Evolutionary conservation across 2,113 vertebrate genomes (phyloP), one percentile per base, ranked within the genome.

Genomic region (Xenus cinereus): DNA sequence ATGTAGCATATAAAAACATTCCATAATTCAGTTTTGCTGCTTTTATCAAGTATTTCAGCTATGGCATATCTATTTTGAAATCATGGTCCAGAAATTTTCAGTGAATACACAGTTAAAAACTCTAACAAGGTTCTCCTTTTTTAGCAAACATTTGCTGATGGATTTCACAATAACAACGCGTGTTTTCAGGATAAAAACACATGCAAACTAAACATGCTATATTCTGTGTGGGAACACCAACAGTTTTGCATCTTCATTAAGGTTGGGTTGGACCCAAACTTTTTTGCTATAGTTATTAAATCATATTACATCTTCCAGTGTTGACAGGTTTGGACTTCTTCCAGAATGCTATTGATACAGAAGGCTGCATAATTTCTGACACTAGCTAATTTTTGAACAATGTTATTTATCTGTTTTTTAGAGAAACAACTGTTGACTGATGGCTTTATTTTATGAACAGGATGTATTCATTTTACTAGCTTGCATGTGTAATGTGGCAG

Each of bases 91-190:
- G 69, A 92, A 87, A 56, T 75, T 74, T 75, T 74, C 22, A 46
- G 67, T 80, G 50, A 93, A 83, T 62, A 90, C 45, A 30, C 10
- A 17, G n/a, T 41, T 69, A 83, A 93, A 90, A 62, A 19, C 27
- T 41, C 66, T 57, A 81, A 74, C n/a, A 76, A 73, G 59, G 27
- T 84, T 68, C 75, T 74, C 82, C 79, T 67, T 96, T 89, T 84
- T 94, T 41, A 92, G 83, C 89, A 96, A 95, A 72, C 37, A 94
- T 72, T 78, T 85, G 57, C 41, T 81, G 88, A 93, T 54, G 35
- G 62, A 97, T 96, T 97, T 98, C 94, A 91, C 86, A 96, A 90
- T 60, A 95, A 72, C 37, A 95, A 96, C 33, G 93, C 22, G 3
- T 80, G 60, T 86, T 97, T 84, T 95, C 68, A 85, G 86, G 79